phyloP scores from a whole-genome alignment of 2,888 invertebrate genomes.

The Monopis laevigella region DNA sequence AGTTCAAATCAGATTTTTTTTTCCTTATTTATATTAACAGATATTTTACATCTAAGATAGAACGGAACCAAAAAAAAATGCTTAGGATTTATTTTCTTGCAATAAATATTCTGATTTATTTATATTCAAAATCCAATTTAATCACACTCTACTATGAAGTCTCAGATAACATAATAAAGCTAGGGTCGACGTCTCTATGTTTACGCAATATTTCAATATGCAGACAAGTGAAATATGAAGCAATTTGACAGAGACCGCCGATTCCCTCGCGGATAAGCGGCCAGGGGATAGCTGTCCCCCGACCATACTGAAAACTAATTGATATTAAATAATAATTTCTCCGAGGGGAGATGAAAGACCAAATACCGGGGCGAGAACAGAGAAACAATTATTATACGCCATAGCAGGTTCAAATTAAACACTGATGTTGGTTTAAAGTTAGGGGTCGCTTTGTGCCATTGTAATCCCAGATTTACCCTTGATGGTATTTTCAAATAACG shows the following conservation, averaged over 20 bases:
- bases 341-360: conserved; percentile 26
- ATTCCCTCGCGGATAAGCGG: neutral
- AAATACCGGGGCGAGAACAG: conserved; percentile 14
- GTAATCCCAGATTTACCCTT: conserved; percentile 10
- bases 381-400: conserved; percentile 27
- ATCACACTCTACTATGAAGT: no score
- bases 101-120: no score
- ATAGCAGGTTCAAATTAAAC: conserved; percentile 24
- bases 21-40: no score
- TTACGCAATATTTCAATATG: conserved; percentile 18
- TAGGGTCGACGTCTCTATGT: no score
- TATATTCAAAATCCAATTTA: no score
- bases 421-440: conserved; percentile 16
- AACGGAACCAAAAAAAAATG: no score
- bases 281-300: conserved; percentile 5
- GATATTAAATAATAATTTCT: conserved; percentile 42
- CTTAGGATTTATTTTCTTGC: no score
- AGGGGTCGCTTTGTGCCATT: conserved; percentile 12
- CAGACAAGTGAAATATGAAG: conserved; percentile 25
- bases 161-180: no score
- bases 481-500: no score
- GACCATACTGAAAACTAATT: conserved; percentile 27
- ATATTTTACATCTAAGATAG: no score
- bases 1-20: no score
- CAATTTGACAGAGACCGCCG: conserved; percentile 19